Conservation (phyloP, 2,797 vertebrate genomes). For the Pseudochirops corinnae region DNA sequence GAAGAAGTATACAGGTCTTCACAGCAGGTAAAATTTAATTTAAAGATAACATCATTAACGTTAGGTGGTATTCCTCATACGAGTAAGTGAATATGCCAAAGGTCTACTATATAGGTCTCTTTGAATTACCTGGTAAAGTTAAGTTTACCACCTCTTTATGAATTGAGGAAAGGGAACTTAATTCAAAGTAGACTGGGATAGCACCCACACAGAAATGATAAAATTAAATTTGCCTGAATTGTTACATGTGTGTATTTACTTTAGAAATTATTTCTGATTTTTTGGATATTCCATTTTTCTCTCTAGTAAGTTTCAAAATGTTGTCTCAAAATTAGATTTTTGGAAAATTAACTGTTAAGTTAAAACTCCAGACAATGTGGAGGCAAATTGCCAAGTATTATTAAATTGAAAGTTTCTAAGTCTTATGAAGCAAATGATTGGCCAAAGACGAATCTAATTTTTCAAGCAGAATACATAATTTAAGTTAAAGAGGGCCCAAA, state of each 20-base stretch:
- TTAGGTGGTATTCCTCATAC: conserved; percentile 66
- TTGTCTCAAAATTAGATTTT: background rate
- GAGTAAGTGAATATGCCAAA: conserved; percentile 68
- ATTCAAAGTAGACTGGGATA: background rate
- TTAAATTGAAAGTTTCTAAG: background rate
- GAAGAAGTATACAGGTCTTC: conserved; percentile 75
- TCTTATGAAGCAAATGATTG: background rate
- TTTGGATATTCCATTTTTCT: conserved; percentile 44
- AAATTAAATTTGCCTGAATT: background rate
- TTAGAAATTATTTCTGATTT: conserved; percentile 38
- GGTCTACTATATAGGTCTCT: conserved; percentile 8
- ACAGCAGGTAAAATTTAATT: conserved; percentile 78
- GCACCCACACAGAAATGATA: background rate
- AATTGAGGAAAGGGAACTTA: background rate
- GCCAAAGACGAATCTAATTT: background rate
- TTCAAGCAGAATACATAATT: background rate
- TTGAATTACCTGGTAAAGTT: conserved; percentile 57
- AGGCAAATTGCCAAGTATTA: background rate
- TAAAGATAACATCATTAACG: conserved; percentile 61
- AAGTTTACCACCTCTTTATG: conserved; percentile 65
- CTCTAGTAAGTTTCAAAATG: conserved; percentile 26
- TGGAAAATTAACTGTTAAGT: background rate
- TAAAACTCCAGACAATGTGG: background rate
- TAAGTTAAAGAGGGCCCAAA: background rate
- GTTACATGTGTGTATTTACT: conserved; percentile 6